Evolutionary conservation across 1,140 invertebrate species (phyloP).

Genomic region (Drosophila sulfurigaster): DNA sequence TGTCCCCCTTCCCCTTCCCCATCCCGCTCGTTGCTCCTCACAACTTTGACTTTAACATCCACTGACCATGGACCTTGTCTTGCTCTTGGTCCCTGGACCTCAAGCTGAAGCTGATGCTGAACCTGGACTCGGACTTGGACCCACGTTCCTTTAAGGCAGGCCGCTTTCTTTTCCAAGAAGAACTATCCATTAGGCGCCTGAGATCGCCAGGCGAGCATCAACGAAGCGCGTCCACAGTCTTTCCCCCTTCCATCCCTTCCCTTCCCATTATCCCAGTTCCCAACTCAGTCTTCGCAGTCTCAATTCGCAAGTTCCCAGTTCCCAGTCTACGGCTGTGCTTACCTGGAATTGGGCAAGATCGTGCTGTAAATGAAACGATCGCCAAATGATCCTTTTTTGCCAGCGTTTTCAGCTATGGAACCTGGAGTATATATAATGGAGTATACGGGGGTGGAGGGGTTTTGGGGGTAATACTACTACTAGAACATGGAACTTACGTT

Average conservation of each 20-base stretch:
- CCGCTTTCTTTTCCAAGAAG: slow-evolving; percentile 81
- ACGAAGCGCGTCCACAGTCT: slow-evolving; percentile 4
- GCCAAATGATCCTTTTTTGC: slow-evolving; percentile 52
- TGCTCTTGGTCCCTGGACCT: no score
- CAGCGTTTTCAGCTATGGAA: not conserved
- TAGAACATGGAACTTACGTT: no score
- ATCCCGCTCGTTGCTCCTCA: not conserved
- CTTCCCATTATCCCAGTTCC: no score
- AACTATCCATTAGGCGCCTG: slow-evolving; percentile 81
- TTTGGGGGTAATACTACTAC: not conserved
- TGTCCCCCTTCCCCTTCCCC: not conserved
- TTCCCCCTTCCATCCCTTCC: not conserved
- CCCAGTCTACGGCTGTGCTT: slow-evolving; percentile 17
- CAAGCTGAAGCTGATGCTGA: no score
- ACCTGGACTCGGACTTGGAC: not conserved
- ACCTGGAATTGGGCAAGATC: slow-evolving; percentile 65
- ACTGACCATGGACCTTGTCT: slow-evolving; percentile 27
- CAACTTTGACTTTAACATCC: no score
- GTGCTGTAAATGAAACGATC: slow-evolving; percentile 59
- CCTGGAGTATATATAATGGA: not conserved
- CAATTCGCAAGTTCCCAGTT: no score
- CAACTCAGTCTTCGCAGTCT: not conserved
- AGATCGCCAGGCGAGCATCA: slow-evolving; percentile 57
- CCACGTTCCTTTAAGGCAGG: slow-evolving; percentile 63
- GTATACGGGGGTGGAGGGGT: not conserved